phyloP scores from a whole-genome alignment of 2,113 vertebrate species.

The Sinosuthora webbiana region DNA sequence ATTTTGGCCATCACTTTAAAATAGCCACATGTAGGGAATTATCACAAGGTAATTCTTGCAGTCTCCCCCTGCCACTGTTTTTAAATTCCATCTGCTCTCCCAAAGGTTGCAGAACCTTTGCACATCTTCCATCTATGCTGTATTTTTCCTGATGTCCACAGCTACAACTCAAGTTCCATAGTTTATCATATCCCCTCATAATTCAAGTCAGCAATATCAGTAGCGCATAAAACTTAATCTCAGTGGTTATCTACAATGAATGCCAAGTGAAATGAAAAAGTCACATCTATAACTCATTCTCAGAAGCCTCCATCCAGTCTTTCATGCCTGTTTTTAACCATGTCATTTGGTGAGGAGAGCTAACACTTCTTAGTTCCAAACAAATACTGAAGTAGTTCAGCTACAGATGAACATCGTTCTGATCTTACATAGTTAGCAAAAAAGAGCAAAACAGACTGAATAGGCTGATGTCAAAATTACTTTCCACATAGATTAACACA shows the following conservation, averaged over 20 bases:
- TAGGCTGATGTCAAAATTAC: neutral
- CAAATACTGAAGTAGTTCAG: neutral
- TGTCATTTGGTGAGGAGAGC: neutral
- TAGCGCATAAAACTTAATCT: neutral
- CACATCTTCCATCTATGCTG: neutral
- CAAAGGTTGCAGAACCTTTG: neutral
- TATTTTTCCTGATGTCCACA: neutral
- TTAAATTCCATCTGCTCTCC: neutral
- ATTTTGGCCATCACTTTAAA: neutral
- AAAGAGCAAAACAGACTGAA: neutral
- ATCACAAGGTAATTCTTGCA: neutral
- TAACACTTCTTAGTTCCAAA: neutral
- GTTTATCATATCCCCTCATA: neutral
- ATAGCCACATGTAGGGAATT: neutral
- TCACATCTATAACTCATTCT: neutral
- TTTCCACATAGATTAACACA: neutral
- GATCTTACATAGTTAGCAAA: neutral
- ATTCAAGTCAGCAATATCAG: neutral
- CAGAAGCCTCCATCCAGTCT: neutral
- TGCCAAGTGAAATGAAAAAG: neutral
- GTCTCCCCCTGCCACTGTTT: neutral
- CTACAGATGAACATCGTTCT: neutral
- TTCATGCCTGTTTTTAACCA: neutral
- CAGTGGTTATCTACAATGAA: neutral
- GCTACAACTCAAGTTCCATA: neutral